phyloP scores from a whole-genome alignment of 2,888 invertebrate genomes.

The Yponomeuta cagnagella region DNA sequence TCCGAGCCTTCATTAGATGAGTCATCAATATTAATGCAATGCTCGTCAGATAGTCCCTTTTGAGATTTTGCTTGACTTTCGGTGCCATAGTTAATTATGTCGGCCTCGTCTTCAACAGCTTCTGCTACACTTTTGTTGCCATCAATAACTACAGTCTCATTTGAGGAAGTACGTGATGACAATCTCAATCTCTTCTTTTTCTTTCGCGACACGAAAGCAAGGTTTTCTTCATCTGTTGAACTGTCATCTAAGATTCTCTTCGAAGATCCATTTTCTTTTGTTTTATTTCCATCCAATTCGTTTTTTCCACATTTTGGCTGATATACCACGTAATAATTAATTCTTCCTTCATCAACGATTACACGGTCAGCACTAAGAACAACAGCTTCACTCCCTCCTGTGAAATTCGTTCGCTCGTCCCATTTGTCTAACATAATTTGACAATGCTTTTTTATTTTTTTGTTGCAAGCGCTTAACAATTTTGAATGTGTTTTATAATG shows the following conservation, averaged over 20 bases:
- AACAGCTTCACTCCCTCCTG: slow-evolving; percentile 37
- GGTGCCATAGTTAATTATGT: neutral
- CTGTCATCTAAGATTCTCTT: slow-evolving; percentile 19
- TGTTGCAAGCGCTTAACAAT: slow-evolving; percentile 29
- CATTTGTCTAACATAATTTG: slow-evolving; percentile 39
- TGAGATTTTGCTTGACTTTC: slow-evolving; percentile 11
- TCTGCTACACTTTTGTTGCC: slow-evolving; percentile 27
- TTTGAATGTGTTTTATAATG: slow-evolving; percentile 30
- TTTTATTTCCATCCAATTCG: neutral
- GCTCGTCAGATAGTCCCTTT: slow-evolving; percentile 23
- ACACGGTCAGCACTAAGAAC: slow-evolving; percentile 40
- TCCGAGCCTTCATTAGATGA: slow-evolving; percentile 32
- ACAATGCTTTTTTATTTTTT: slow-evolving; percentile 35
- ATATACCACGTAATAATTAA: slow-evolving; percentile 39
- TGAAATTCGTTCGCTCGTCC: slow-evolving; percentile 44
- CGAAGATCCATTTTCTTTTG: neutral
- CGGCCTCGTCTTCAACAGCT: slow-evolving; percentile 11
- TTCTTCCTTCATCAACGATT: slow-evolving; percentile 29
- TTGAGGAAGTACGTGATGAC: slow-evolving; percentile 35
- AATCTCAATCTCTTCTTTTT: slow-evolving; percentile 31
- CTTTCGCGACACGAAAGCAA: slow-evolving; percentile 17
- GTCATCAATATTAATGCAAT: slow-evolving; percentile 50
- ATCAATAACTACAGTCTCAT: slow-evolving; percentile 31
- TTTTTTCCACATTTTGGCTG: neutral
- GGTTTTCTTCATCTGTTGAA: slow-evolving; percentile 28